A percentile compares a stretch with the other conserved stretches of the same genome.
phyloP scores from a whole-genome alignment of 2,113 vertebrate genomes.

The Hydrolagus affinis region DNA sequence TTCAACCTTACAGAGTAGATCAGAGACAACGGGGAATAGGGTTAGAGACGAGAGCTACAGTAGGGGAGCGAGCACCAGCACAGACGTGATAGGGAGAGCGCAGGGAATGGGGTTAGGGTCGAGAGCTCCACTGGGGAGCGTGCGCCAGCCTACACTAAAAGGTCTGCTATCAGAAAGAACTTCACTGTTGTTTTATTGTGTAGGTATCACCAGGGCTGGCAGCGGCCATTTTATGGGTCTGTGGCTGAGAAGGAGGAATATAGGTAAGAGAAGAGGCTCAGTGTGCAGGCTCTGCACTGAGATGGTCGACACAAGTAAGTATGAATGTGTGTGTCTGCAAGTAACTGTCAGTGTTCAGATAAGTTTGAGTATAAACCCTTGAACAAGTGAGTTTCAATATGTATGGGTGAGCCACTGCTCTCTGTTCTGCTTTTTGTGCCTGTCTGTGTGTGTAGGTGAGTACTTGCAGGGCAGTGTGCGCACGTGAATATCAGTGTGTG shows the following conservation, averaged over 20 bases:
- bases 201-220: conserved; percentile 53
- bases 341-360: not conserved
- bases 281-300: not conserved
- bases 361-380: no score
- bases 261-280: conserved; percentile 43
- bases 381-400: no score
- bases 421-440: no score
- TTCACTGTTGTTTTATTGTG: not conserved
- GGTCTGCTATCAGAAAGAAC: not conserved
- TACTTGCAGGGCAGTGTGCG: not conserved
- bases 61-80: no score
- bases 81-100: no score
- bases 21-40: not conserved
- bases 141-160: no score
- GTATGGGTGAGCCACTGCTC: no score
- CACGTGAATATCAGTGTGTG: no score
- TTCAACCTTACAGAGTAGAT: conserved; percentile 3
- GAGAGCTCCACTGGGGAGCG: not conserved
- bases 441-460: no score
- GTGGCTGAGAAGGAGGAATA: conserved; percentile 53
- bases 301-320: not conserved
- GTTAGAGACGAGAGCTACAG: not conserved
- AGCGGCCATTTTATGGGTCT: conserved; percentile 55
- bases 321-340: not conserved
- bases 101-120: not conserved